Percentiles rank a stretch among this genome's conserved stretches.
Evolutionary conservation across 1,140 invertebrate species (phyloP).

Genomic region (Conopomorpha cramerella): DNA sequence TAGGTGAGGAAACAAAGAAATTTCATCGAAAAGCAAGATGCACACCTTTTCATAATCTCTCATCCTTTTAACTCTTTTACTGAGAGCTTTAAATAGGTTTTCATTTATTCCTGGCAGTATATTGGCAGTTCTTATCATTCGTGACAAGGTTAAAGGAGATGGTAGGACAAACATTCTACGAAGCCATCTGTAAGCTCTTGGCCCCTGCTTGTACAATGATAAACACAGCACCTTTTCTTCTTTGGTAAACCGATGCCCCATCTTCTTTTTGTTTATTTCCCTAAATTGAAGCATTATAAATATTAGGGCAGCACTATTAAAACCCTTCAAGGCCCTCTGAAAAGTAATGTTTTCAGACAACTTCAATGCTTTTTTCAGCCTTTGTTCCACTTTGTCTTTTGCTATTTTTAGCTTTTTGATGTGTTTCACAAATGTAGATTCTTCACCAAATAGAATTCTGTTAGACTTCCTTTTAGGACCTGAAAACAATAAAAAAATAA

Average conservation of each 20-base stretch:
- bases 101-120: conserved; percentile 10
- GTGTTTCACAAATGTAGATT: no score
- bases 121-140: conserved; percentile 4
- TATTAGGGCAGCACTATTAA: background rate
- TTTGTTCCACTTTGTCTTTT: background rate
- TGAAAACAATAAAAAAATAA: background rate
- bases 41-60: conserved; percentile 9
- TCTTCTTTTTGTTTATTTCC: conserved; percentile 3
- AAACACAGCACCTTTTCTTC: conserved; percentile 8
- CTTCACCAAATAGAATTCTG: no score
- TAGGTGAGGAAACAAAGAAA: conserved; percentile 5
- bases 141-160: conserved; percentile 4
- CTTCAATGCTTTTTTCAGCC: background rate
- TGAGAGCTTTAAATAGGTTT: conserved; percentile 8
- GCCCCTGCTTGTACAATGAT: conserved; percentile 5
- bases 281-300: conserved; percentile 3
- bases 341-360: background rate
- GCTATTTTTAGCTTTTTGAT: background rate
- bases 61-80: conserved; percentile 8
- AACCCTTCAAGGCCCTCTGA: background rate
- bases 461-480: background rate
- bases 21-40: conserved; percentile 13
- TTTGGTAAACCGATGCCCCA: conserved; percentile 5
- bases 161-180: conserved; percentile 8
- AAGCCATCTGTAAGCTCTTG: conserved; percentile 9